Percentiles rank a stretch among this genome's conserved stretches.
phyloP scores from a whole-genome alignment of 2,113 vertebrate genomes.

The Cinclus mexicanus region DNA sequence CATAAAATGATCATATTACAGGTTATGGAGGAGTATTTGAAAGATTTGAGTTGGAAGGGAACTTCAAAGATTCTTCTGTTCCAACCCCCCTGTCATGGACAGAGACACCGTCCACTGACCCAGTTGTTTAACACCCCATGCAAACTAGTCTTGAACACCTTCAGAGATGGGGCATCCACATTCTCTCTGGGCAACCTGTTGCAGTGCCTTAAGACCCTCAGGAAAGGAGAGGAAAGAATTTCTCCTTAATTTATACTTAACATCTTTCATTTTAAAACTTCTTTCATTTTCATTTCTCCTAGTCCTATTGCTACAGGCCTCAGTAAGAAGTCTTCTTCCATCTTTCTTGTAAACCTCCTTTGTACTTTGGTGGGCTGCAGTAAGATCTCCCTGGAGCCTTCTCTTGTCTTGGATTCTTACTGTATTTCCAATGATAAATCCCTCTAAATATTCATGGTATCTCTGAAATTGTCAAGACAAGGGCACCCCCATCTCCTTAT shows the following conservation, averaged over 20 bases:
- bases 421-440: background rate
- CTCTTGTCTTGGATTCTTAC: background rate
- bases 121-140: background rate
- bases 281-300: background rate
- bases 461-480: background rate
- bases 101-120: background rate
- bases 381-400: background rate
- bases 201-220: background rate
- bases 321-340: background rate
- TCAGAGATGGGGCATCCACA: background rate
- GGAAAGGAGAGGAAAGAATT: background rate
- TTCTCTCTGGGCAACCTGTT: background rate
- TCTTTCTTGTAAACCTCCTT: background rate
- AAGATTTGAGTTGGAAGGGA: background rate
- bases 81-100: background rate
- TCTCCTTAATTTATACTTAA: background rate
- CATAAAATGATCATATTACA: background rate
- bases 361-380: background rate
- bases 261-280: background rate
- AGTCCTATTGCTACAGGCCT: background rate
- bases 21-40: background rate
- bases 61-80: background rate
- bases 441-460: background rate
- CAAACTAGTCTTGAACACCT: background rate
- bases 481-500: background rate